These are phyloP conservation scores for Dromius quadrimaculatus DNA, from an alignment of 2,888 invertebrate genomes.

Conservation along the genomic window DNA sequence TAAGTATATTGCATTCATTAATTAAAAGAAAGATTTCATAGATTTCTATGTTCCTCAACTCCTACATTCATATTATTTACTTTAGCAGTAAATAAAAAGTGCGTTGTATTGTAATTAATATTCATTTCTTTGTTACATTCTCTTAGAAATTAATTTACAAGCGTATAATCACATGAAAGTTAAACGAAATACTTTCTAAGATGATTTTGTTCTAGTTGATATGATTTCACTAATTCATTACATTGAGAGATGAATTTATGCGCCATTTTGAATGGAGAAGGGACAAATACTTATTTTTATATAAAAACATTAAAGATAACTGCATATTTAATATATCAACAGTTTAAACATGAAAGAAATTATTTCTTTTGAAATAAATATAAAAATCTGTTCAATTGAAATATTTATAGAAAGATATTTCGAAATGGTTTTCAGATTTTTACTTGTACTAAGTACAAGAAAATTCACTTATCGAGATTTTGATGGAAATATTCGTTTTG, in stretches of 20 bases:
- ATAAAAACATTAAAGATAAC: no score
- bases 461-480: no score
- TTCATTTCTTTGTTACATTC: conserved; percentile 44
- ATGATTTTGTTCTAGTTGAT: conserved; percentile 37
- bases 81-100: conserved; percentile 13
- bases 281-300: conserved; percentile 4
- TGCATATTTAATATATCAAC: no score
- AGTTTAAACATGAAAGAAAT: no score
- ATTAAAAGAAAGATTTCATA: no score
- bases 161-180: conserved; percentile 45
- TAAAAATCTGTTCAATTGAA: no score
- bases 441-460: no score
- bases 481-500: no score
- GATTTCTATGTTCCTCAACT: neutral
- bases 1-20: no score
- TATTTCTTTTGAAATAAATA: no score
- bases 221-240: conserved; percentile 47
- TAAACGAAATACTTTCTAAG: conserved; percentile 46
- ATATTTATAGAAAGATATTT: no score
- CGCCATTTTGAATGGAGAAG: conserved; percentile 8
- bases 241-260: conserved; percentile 27
- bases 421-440: no score
- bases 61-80: conserved; percentile 3
- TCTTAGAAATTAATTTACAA: conserved; percentile 47
- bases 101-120: conserved; percentile 29